These are phyloP conservation scores for Onychomys arenicola DNA, from an alignment of 2,797 vertebrate genomes.

Conservation along the genomic window DNA sequence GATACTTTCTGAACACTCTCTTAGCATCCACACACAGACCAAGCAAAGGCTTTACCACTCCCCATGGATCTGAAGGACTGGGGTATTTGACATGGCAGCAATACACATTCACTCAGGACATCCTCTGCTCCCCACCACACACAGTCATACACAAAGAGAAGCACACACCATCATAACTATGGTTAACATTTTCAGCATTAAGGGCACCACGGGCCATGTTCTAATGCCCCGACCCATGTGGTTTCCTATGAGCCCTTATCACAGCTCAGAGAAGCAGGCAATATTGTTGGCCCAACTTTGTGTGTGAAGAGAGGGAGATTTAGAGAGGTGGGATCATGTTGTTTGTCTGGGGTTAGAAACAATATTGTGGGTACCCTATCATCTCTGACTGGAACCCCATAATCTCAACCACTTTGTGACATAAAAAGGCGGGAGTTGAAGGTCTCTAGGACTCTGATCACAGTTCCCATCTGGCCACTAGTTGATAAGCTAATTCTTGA, in stretches of 20 bases:
- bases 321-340: not conserved
- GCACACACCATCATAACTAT: not conserved
- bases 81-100: not conserved
- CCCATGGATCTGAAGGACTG: not conserved
- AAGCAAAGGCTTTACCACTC: not conserved
- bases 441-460: not conserved
- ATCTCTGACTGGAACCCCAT: not conserved
- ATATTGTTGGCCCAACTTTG: not conserved
- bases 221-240: not conserved
- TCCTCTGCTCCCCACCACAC: not conserved
- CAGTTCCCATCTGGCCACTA: not conserved
- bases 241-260: not conserved
- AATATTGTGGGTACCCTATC: not conserved
- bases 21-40: not conserved
- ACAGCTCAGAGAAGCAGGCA: not conserved
- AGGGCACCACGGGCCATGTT: not conserved
- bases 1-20: not conserved
- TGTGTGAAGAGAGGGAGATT: not conserved
- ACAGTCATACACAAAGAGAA: not conserved
- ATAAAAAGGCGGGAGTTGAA: not conserved
- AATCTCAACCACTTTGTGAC: not conserved
- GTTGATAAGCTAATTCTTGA: not conserved
- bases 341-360: not conserved
- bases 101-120: not conserved
- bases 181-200: not conserved